A percentile compares a stretch with the other conserved stretches of the same genome.
Evolutionary conservation across 2,113 vertebrate species (phyloP).

Genomic region (Ictalurus furcatus): DNA sequence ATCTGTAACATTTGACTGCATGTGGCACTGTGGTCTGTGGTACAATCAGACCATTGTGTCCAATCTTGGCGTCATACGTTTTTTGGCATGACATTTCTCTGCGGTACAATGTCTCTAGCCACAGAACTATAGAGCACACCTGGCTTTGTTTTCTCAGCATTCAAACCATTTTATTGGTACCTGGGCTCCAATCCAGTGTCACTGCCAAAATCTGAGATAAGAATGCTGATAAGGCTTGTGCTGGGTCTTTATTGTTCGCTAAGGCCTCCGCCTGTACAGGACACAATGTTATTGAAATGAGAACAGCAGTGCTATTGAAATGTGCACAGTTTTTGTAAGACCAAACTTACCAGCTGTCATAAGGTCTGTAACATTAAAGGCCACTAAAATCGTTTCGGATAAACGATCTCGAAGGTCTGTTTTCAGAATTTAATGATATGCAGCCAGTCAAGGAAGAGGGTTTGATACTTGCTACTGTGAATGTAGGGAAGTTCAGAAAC

Average conservation of each 20-base stretch:
- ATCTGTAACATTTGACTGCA: background rate
- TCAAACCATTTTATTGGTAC: slow-evolving; percentile 15
- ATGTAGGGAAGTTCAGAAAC: background rate
- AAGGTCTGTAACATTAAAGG: background rate
- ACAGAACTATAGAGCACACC: slow-evolving; percentile 14
- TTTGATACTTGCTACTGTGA: background rate
- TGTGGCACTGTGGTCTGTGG: background rate
- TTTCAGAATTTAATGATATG: background rate
- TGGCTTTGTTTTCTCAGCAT: slow-evolving; percentile 5
- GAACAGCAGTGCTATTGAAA: background rate
- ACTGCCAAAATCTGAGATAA: slow-evolving; percentile 27
- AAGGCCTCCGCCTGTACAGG: background rate
- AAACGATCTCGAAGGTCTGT: background rate
- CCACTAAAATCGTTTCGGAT: background rate
- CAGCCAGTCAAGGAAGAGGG: background rate
- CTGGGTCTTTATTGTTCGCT: background rate
- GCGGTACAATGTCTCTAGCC: background rate
- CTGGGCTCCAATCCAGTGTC: background rate
- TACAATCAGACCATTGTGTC: slow-evolving; percentile 43
- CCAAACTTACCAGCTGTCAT: background rate
- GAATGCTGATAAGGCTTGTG: background rate
- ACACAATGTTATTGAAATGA: background rate
- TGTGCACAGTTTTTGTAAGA: background rate
- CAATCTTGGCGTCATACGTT: slow-evolving; percentile 2
- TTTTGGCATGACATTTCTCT: slow-evolving; percentile 12